phyloP scores from a whole-genome alignment of 2,888 invertebrate genomes.

The Xestia c-nigrum region DNA sequence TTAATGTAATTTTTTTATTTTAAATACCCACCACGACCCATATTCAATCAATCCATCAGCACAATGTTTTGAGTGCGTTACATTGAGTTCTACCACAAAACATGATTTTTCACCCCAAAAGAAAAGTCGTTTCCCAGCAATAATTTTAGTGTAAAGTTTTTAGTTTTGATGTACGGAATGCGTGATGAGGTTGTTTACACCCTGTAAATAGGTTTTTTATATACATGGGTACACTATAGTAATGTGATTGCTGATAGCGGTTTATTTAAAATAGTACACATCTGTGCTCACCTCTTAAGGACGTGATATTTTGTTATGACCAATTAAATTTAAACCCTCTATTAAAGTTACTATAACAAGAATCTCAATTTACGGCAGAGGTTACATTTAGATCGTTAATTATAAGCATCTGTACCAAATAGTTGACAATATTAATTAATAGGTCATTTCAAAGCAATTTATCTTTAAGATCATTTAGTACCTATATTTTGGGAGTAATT shows the following conservation, averaged over 20 bases:
- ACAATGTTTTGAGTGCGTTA: too few species aligned
- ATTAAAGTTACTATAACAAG: background rate
- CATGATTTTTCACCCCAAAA: too few species aligned
- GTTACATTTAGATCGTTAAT: conserved; percentile 47
- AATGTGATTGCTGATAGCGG: background rate
- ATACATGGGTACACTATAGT: background rate
- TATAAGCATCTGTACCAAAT: conserved; percentile 61
- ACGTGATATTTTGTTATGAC: background rate
- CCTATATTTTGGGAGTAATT: conserved; percentile 33
- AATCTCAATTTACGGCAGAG: conserved; percentile 35
- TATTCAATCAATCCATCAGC: too few species aligned
- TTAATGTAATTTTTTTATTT: too few species aligned
- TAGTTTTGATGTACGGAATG: too few species aligned
- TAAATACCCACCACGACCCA: too few species aligned
- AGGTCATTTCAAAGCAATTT: conserved; percentile 58
- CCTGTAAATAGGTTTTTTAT: too few species aligned
- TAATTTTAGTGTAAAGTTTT: too few species aligned
- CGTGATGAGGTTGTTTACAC: too few species aligned
- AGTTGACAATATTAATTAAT: conserved; percentile 60
- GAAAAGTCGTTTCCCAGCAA: too few species aligned
- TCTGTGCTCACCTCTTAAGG: background rate
- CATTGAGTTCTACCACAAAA: too few species aligned
- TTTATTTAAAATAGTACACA: background rate
- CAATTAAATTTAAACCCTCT: conserved; percentile 32
- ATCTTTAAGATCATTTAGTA: conserved; percentile 48